phyloP scores from a whole-genome alignment of 2,888 invertebrate species.

The Hypomecis atomaria region DNA sequence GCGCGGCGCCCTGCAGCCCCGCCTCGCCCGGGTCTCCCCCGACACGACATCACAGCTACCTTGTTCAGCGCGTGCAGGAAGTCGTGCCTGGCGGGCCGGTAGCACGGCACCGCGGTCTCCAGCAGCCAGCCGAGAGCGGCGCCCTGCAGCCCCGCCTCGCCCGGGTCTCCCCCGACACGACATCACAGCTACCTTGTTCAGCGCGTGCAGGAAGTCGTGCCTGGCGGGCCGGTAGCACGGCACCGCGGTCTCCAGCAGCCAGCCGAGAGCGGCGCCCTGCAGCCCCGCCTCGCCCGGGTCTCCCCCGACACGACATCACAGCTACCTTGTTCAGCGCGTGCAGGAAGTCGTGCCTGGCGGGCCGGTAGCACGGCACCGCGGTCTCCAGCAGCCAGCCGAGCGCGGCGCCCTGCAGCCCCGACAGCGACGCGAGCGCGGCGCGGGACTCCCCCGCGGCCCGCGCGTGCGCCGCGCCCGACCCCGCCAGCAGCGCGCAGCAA shows the following conservation, averaged over 20 bases:
- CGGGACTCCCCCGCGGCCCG: constrained; percentile 77
- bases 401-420: constrained; percentile 92
- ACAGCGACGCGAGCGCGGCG: constrained; percentile 63
- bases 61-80: too few relatives aligned
- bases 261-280: too few relatives aligned
- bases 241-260: too few relatives aligned
- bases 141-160: too few relatives aligned
- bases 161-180: too few relatives aligned
- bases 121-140: too few relatives aligned
- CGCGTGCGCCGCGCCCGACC: constrained; percentile 78
- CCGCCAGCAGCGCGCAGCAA: constrained; percentile 92
- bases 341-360: constrained; percentile 89
- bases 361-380: constrained; percentile 89
- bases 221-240: constrained; percentile 88
- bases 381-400: constrained; percentile 95
- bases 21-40: too few relatives aligned
- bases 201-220: constrained; percentile 89
- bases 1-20: too few relatives aligned
- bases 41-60: too few relatives aligned
- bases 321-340: constrained; percentile 90
- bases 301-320: neutral
- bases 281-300: too few relatives aligned
- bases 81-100: too few relatives aligned
- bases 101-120: too few relatives aligned
- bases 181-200: constrained; percentile 86